A percentile compares a stretch with the other conserved stretches of the same genome.
phyloP scores from a whole-genome alignment of 2,113 vertebrate species.

The Bubo bubo region DNA sequence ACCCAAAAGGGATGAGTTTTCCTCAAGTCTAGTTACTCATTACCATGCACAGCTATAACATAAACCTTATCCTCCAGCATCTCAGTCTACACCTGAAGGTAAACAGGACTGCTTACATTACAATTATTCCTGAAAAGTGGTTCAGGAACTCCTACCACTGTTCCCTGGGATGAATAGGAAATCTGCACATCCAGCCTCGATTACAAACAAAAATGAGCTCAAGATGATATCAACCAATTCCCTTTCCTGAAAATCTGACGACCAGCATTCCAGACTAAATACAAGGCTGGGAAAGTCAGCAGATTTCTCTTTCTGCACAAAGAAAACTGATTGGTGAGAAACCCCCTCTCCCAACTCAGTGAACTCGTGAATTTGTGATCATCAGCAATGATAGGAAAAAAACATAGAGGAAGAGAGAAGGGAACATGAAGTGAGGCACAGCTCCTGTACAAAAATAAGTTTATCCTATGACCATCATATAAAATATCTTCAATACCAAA shows the following conservation, averaged over 20 bases:
- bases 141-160: not conserved
- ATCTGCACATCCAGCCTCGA: not conserved
- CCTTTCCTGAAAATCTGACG: not conserved
- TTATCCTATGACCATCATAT: not conserved
- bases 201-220: not conserved
- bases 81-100: not conserved
- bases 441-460: not conserved
- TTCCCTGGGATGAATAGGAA: not conserved
- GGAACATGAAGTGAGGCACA: not conserved
- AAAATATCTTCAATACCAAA: not conserved
- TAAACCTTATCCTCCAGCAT: not conserved
- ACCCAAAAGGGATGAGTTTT: not conserved
- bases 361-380: not conserved
- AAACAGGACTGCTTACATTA: not conserved
- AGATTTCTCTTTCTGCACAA: not conserved
- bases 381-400: not conserved
- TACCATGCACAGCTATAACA: not conserved
- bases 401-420: not conserved
- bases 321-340: not conserved
- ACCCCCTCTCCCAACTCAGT: not conserved
- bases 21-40: not conserved
- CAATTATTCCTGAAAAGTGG: not conserved
- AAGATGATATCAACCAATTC: not conserved
- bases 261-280: not conserved
- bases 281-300: not conserved